Conservation (phyloP, 2,113 vertebrate genomes). For the Columba livia region DNA sequence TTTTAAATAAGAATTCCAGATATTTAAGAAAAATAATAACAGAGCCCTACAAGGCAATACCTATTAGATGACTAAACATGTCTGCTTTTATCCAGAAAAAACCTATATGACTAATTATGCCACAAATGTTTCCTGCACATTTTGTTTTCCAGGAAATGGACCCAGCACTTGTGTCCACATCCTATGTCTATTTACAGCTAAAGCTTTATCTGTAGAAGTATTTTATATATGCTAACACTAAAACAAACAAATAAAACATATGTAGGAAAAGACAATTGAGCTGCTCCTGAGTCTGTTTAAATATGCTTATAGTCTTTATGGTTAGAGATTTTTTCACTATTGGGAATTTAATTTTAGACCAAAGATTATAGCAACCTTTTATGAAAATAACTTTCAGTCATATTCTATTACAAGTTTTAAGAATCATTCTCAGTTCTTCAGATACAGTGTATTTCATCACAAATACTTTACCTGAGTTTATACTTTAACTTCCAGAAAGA, state of each 20-base stretch:
- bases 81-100: neutral
- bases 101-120: neutral
- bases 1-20: neutral
- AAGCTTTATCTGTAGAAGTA: neutral
- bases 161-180: rapidly evolving
- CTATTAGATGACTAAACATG: neutral
- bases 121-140: neutral
- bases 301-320: neutral
- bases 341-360: neutral
- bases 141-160: neutral
- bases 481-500: neutral
- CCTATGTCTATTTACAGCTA: neutral
- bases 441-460: neutral
- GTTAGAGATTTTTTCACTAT: neutral
- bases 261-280: neutral
- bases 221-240: neutral
- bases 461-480: neutral
- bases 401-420: neutral
- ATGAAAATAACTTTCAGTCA: neutral
- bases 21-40: neutral
- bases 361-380: neutral
- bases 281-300: neutral
- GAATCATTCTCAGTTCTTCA: neutral
- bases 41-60: neutral
- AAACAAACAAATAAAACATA: neutral